Conservation (phyloP, 2,113 vertebrate species). For the Pelodiscus sinensis region DNA sequence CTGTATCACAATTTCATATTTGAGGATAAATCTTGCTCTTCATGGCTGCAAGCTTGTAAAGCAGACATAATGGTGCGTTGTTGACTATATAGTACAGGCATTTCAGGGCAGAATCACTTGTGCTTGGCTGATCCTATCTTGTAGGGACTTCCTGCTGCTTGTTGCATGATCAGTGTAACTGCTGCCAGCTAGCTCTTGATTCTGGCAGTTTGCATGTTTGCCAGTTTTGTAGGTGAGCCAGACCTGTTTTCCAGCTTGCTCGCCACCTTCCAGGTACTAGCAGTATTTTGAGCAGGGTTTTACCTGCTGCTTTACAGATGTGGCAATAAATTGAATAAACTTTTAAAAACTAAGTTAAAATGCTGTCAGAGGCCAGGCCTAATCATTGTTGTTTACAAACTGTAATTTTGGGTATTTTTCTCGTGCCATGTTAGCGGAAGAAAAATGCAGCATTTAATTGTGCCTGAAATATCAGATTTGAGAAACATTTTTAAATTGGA, state of each 20-base stretch:
- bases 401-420: not conserved
- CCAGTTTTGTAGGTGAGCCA: not conserved
- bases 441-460: not conserved
- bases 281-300: not conserved
- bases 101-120: slow-evolving; percentile 5
- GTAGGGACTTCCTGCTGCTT: not conserved
- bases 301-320: not conserved
- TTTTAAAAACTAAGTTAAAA: not conserved
- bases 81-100: rapidly evolving
- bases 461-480: not conserved
- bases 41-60: not conserved
- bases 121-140: not conserved
- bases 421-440: not conserved
- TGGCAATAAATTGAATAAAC: not conserved
- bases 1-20: not conserved
- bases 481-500: not conserved
- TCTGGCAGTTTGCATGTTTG: not conserved
- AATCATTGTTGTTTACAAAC: not conserved
- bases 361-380: not conserved
- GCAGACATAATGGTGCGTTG: not conserved
- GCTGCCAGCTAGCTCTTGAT: not conserved
- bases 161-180: not conserved
- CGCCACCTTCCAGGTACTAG: not conserved
- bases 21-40: slow-evolving; percentile 2
- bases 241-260: not conserved